Percentiles rank a stretch among this genome's conserved stretches.
Conservation (phyloP, 2,797 vertebrate species). For the Benthosema pterotum region DNA sequence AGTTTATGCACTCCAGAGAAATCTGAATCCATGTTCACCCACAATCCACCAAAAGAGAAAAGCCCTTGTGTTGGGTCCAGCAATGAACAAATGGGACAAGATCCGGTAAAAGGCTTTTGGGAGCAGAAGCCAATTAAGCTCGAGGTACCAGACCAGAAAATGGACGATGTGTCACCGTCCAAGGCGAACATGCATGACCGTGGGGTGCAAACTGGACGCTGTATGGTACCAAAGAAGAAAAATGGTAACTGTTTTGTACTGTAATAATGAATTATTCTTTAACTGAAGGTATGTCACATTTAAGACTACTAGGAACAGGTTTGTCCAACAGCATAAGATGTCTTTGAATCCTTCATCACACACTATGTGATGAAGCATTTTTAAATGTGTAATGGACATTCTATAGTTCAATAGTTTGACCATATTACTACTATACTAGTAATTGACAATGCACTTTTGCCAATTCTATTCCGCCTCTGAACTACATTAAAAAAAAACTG, state of each 20-base stretch:
- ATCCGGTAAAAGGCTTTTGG: background rate
- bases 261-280: too few relatives aligned
- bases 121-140: constrained; percentile 7
- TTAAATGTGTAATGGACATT: too few relatives aligned
- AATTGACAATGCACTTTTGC: background rate
- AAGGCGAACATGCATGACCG: constrained; percentile 47
- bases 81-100: background rate
- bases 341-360: too few relatives aligned
- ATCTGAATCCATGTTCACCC: background rate
- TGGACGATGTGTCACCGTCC: background rate
- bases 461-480: too few relatives aligned
- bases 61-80: background rate
- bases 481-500: too few relatives aligned
- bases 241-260: constrained; percentile 50
- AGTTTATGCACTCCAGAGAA: background rate
- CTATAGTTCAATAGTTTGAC: too few relatives aligned
- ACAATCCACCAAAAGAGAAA: too few relatives aligned
- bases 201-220: constrained; percentile 17
- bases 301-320: background rate
- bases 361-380: too few relatives aligned
- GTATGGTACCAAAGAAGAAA: too few relatives aligned
- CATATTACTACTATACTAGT: too few relatives aligned
- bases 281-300: too few relatives aligned
- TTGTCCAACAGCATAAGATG: too few relatives aligned
- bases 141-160: background rate